Conservation (phyloP, 2,797 vertebrate species). For the Sebastes nivosus region DNA sequence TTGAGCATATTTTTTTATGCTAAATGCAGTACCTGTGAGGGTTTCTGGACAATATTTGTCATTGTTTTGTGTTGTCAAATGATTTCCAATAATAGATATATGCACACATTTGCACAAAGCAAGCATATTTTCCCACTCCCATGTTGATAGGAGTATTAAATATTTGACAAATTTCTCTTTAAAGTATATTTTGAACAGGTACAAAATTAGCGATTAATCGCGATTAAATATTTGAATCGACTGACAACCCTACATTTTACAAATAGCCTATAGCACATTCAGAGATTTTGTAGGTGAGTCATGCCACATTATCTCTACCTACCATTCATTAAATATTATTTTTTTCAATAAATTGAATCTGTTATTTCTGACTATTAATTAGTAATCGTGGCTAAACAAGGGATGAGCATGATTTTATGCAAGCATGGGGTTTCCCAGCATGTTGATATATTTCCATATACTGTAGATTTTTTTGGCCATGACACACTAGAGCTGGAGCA, state of each 20-base stretch:
- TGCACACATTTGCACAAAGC: too few relatives aligned
- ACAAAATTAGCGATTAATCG: too few relatives aligned
- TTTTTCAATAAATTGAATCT: background rate
- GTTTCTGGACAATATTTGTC: too few relatives aligned
- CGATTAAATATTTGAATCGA: too few relatives aligned
- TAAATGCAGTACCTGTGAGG: too few relatives aligned
- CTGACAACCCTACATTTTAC: background rate
- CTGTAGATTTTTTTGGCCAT: background rate
- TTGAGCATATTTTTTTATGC: too few relatives aligned
- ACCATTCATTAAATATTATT: background rate
- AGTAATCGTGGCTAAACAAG: background rate
- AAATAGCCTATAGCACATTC: background rate
- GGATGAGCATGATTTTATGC: background rate
- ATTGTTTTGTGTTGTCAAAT: too few relatives aligned
- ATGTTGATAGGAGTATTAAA: too few relatives aligned
- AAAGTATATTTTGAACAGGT: too few relatives aligned
- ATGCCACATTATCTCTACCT: background rate
- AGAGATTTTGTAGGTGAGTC: background rate
- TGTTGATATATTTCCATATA: background rate
- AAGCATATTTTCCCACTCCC: too few relatives aligned
- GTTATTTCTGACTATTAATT: background rate
- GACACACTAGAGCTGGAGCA: background rate
- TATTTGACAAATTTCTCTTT: too few relatives aligned
- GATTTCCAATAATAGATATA: too few relatives aligned
- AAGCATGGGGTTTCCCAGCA: background rate